Base-by-base conservation (phyloP, 2,113 vertebrate genomes). In the Excalfactoria chinensis region DNA sequence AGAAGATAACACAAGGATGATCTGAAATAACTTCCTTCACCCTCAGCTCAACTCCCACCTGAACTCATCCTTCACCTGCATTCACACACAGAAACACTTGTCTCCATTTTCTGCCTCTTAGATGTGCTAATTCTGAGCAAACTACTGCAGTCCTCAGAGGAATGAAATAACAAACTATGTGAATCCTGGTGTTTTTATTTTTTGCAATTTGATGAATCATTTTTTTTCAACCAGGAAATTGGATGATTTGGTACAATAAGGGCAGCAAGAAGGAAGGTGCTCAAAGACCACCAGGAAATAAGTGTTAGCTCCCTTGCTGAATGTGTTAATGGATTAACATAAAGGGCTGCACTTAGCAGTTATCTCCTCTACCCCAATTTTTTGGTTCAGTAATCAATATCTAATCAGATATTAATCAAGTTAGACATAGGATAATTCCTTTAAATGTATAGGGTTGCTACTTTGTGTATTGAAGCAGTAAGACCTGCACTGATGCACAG, bases 121-220 rank as follows among this genome's bases (percentile, higher is more conserved):
- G 49, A 22, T 20, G 51, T 5, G 21, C 14, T 19, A 17, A 40
- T 16, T 28, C 59, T 2, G 60, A 25, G 28, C 2, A 21, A 30
- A 40, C 1, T 2, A 12, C 34, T 2, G 0, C n/a, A 34, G 60
- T 2, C 32, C 1, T 0, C 22, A 37, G 67, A 71, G 51, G 44
- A 51, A 71, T 23, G 30, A 82, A 15, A 28, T 43, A 22, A n/a
- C 8, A 51, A 41, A 18, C 9, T 28, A 23, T 46, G 34, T 37
- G 30, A 72, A 51, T 53, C 18, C 56, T 23, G 7, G 34, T 30
- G n/a, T 12, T 51, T 6, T 4, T 34, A 7, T 17, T 35, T 16
- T 53, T 30, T 17, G 51, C 9, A 17, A 30, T 53, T 28, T 30
- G 51, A 30, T 53, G 51, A 53, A 49, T 32, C 30, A 6, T 28